Percentiles rank a stretch among this genome's conserved stretches.
Evolutionary conservation across 1,140 invertebrate species (phyloP).

Genomic region (Aphidius ervi): DNA sequence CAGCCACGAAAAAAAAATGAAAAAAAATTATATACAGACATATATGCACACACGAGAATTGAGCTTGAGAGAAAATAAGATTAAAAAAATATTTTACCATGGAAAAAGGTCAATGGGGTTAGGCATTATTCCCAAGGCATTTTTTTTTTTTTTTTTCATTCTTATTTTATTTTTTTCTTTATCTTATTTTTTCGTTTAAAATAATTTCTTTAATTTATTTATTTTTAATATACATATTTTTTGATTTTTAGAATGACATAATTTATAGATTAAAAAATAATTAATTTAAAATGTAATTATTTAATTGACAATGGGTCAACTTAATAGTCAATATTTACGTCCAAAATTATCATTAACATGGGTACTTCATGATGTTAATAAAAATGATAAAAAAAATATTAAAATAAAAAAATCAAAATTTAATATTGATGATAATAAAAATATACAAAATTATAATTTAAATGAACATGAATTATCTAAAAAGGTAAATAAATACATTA

Average conservation of each 20-base stretch:
- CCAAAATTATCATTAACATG: conserved; percentile 68
- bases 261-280: conserved; percentile 41
- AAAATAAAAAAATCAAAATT: conserved; percentile 32
- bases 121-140: conserved; percentile 26
- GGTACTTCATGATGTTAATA: conserved; percentile 51
- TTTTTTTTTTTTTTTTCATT: conserved; percentile 1
- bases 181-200: background rate
- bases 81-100: conserved; percentile 1
- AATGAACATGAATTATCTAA: conserved; percentile 29
- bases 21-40: too few species aligned
- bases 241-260: conserved; percentile 33
- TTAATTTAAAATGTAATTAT: conserved; percentile 38
- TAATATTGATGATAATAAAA: conserved; percentile 29
- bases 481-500: conserved; percentile 24
- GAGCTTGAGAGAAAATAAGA: too few species aligned
- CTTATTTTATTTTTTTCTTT: background rate
- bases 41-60: too few species aligned
- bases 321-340: conserved; percentile 54
- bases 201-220: background rate
- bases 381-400: conserved; percentile 10
- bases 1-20: too few species aligned
- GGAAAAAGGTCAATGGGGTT: conserved; percentile 26
- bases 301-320: conserved; percentile 53
- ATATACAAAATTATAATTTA: conserved; percentile 31
- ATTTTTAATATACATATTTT: background rate